phyloP scores from a whole-genome alignment of 2,113 vertebrate species.

The Loxodonta africana region DNA sequence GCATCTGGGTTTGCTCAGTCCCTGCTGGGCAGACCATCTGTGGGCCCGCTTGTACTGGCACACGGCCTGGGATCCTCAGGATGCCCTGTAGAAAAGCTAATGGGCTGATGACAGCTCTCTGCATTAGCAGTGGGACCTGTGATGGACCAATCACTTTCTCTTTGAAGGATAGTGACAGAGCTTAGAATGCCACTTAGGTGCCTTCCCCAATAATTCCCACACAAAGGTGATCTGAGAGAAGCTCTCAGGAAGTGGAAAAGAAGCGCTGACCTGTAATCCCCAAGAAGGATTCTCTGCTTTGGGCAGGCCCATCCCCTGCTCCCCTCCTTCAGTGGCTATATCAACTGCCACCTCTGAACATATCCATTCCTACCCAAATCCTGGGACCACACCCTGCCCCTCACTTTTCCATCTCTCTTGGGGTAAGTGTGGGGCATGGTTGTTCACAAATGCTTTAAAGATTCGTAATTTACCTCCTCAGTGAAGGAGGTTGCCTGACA shows the following conservation, averaged over 20 bases:
- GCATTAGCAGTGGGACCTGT: neutral
- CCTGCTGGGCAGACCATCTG: neutral
- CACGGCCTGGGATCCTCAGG: neutral
- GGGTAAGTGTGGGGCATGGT: neutral
- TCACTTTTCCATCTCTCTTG: neutral
- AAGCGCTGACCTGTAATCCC: neutral
- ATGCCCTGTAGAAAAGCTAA: neutral
- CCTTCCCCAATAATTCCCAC: neutral
- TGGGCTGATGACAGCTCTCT: neutral
- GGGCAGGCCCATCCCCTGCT: neutral
- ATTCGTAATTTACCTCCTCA: neutral
- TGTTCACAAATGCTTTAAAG: neutral
- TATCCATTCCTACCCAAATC: neutral
- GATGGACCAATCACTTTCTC: neutral
- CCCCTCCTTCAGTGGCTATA: neutral
- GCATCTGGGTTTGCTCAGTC: neutral
- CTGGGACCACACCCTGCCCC: neutral
- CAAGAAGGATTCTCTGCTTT: neutral
- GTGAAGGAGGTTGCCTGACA: neutral
- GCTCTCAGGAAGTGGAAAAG: neutral
- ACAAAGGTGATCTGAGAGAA: neutral
- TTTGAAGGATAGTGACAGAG: neutral
- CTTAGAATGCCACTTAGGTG: neutral
- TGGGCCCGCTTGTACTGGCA: neutral
- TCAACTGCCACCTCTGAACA: neutral